These are phyloP conservation scores for Poecilia velifera DNA, from an alignment of 2,797 vertebrate genomes.

Conservation along the genomic window DNA sequence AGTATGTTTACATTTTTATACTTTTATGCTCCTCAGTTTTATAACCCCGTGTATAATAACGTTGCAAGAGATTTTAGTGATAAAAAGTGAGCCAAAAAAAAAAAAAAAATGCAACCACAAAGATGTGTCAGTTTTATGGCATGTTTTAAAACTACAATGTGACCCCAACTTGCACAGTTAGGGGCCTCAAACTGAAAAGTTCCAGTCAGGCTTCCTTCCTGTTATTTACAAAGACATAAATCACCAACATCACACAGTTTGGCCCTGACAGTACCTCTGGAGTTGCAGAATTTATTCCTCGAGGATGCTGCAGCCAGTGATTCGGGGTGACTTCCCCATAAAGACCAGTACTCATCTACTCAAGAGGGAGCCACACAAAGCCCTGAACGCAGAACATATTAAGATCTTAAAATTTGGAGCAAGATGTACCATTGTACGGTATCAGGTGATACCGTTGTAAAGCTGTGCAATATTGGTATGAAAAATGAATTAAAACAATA, in stretches of 20 bases:
- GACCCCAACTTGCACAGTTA: not conserved
- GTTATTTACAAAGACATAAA: constrained; percentile 69
- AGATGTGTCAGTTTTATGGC: constrained; percentile 26
- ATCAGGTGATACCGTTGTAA: not conserved
- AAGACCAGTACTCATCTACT: constrained; percentile 26
- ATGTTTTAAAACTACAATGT: constrained; percentile 22
- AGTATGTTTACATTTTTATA: not conserved
- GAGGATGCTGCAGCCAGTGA: constrained; percentile 51
- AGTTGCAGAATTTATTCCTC: constrained; percentile 53
- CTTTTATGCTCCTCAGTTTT: not conserved
- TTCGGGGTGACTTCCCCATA: constrained; percentile 35
- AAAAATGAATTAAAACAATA: constrained; percentile 23
- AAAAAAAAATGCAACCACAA: not conserved
- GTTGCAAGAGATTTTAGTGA: not conserved
- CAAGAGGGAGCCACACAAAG: constrained; percentile 44
- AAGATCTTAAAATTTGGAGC: constrained; percentile 38
- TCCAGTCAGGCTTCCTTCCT: constrained; percentile 62
- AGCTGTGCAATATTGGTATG: constrained; percentile 27
- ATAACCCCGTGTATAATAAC: not conserved
- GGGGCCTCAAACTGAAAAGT: constrained; percentile 32
- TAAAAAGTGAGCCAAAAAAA: not conserved
- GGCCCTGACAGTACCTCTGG: constrained; percentile 52
- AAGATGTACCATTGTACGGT: constrained; percentile 18
- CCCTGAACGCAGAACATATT: constrained; percentile 29
- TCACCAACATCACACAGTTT: constrained; percentile 47